Conservation (phyloP, 2,113 vertebrate species). For the Smithornis capensis region DNA sequence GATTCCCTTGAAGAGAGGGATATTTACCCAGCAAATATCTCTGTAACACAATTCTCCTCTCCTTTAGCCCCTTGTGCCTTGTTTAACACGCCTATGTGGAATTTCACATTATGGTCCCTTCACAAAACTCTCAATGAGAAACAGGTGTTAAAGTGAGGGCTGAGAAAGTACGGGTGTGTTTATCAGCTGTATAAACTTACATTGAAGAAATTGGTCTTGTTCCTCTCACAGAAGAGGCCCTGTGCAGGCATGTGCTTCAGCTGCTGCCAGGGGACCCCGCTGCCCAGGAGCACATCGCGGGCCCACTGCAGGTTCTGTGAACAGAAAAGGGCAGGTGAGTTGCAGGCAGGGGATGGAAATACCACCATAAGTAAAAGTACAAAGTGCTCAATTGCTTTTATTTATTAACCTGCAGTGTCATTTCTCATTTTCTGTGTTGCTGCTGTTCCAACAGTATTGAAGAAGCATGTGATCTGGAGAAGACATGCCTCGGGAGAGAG, state of each 20-base stretch:
- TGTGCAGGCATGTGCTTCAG: constrained; percentile 99
- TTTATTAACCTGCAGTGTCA: not conserved
- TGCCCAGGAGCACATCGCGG: constrained; percentile 98
- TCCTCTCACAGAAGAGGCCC: constrained; percentile 99
- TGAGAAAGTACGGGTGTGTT: not conserved
- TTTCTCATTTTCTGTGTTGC: not conserved
- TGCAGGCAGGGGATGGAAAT: not conserved
- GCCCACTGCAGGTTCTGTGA: constrained; percentile 98
- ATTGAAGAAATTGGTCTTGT: constrained; percentile 99
- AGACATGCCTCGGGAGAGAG: not conserved
- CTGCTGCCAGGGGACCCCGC: constrained; percentile 96
- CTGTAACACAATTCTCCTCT: not conserved
- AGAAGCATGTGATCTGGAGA: not conserved
- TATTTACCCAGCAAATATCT: not conserved
- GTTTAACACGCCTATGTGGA: not conserved
- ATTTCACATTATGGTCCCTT: not conserved
- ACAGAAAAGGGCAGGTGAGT: constrained; percentile 60
- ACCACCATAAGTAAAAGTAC: not conserved
- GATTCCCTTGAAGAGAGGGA: not conserved
- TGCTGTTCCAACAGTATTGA: not conserved
- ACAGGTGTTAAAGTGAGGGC: not conserved
- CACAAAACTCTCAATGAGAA: not conserved
- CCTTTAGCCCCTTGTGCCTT: not conserved
- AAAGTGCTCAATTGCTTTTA: not conserved
- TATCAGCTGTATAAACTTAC: constrained; percentile 81